Base-by-base conservation (phyloP, 2,797 vertebrate genomes). In the Sebastes dallii region DNA sequence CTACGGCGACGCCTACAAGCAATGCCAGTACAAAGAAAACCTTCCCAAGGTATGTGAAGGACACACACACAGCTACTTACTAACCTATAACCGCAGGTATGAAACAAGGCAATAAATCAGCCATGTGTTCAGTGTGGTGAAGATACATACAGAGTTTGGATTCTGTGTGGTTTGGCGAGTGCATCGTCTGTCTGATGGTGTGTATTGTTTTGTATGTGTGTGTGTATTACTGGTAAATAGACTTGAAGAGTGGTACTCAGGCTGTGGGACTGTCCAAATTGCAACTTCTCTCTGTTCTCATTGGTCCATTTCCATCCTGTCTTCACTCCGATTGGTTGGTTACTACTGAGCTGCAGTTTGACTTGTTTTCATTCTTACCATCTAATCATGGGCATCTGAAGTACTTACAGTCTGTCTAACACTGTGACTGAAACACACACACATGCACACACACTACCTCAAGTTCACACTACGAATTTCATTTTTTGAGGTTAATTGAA, bases 21-120 rank as follows among this genome's bases (percentile, higher is more conserved):
- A 99, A 80, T 99, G 98, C 82, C 99, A 99, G 69, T 99, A 98
- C 93, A 99, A 99, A 95, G 98, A 99, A 84, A 98, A 97, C 84
- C 96, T 99, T 29, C 98, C 99, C 70, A 99, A 99, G 97, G 98
- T 99, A 95, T 93, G 97, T 95, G 71, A 24, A 80, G 55, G 34
- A 66, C 65, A 30, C 27, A 18, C 54, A 25, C 14, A 54, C 20
- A 58, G 36, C 27, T 18, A 36, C 56, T 73, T 77, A 77, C 73
- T 36, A 30, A 75, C 73, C 55, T n/a, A 11, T 36, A 56, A 67
- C 34, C 29, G 30, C 69, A 10, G 50, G 50, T 52, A 52, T 52
- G 50, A 54, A 54, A 54, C 20, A 54, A 11, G 50, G n/a, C 50
- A 54, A 8, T 54, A 7, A 30, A 62, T 30, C 59, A 65, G 42